Conservation (phyloP, 2,113 vertebrate genomes). For the Erinaceus europaeus region DNA sequence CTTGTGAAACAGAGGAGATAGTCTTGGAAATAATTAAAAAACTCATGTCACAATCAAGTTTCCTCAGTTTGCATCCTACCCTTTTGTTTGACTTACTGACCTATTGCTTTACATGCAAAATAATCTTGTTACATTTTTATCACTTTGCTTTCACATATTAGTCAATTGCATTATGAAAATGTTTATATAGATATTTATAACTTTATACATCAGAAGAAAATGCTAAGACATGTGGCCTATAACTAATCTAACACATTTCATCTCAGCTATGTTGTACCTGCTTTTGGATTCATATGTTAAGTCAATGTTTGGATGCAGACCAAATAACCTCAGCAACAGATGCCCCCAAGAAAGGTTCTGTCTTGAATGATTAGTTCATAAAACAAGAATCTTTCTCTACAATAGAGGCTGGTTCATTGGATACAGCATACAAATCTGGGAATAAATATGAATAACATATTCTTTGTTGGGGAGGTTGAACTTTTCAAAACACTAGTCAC, state of each 20-base stretch:
- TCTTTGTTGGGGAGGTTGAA: neutral
- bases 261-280: neutral
- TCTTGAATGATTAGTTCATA: neutral
- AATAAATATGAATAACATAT: neutral
- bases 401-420: neutral
- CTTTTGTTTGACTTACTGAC: neutral
- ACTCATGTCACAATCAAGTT: neutral
- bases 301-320: neutral
- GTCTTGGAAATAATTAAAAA: neutral
- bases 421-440: neutral
- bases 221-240: neutral
- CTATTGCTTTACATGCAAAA: neutral
- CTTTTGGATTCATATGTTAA: neutral
- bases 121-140: neutral
- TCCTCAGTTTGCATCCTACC: neutral
- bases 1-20: neutral
- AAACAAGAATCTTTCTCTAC: neutral
- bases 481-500: neutral
- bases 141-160: neutral
- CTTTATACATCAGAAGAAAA: neutral
- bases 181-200: neutral
- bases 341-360: neutral
- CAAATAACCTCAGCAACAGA: neutral
- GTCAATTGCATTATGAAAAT: neutral
- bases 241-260: neutral